Base-by-base conservation (phyloP, 2,888 invertebrate species). In the Amiota minor region DNA sequence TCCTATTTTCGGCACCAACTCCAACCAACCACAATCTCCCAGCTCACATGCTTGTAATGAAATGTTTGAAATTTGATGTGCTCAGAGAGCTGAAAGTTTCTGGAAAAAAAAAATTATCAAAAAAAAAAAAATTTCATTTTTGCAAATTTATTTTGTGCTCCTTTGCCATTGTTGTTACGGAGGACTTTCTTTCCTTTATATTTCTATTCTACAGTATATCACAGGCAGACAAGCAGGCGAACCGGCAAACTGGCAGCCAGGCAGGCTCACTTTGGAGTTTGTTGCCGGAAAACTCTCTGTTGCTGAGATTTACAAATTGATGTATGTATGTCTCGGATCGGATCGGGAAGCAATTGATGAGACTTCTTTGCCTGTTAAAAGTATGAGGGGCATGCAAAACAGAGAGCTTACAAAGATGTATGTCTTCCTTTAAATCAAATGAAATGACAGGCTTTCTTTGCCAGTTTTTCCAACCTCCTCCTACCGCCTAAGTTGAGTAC, bases 61-160 rank as follows among this genome's bases (percentile, higher is more conserved):
- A 62, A 62, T 62, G 45, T 62, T 62, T 62, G 62, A 62, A 62
- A 62, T 62, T 45, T 62, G 62, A 62, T 45, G 62, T 62, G 62
- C 62, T 35, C 18, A 23, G 35, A 35, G 59, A 18, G 59, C 59
- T 59, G 35, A 35, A 35, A 35, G 35, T 59, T 59, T 16, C 20
- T 16, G 59, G 10, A 59, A 35, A 35, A 35, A 35, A 35, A 35
- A 20, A 50, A n/a, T 50, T 50, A n/a, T 50, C 50, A 50, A n/a
- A 50, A 1, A 50, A n/a, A 50, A 12, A n/a, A 50, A 16, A 23
- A 20, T 12, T 12, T 59, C 23, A 62, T 62, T 62, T 62, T 62
- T 14, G 45, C 62, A 62, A 62, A 62, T 62, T 62, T 62, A 62
- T 62, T 62, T 50, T 59, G n/a, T 45, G 16, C 62, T 62, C 62